A percentile compares a stretch with the other conserved stretches of the same genome.
These are phyloP conservation scores for Crocuta crocuta DNA, from an alignment of 2,113 vertebrate species.

Conservation along the genomic window DNA sequence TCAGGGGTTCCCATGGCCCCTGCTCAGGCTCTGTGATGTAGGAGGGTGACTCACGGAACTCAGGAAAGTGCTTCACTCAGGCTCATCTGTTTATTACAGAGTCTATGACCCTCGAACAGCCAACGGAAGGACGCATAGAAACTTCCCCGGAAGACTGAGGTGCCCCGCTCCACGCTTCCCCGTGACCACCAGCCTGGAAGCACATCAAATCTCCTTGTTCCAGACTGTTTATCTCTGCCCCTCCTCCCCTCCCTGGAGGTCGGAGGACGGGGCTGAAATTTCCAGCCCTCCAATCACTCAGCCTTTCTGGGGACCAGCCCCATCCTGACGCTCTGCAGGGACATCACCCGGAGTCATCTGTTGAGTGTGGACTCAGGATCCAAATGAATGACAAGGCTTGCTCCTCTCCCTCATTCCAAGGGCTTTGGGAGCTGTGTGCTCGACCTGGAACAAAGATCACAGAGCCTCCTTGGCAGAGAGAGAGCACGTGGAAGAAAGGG, in stretches of 20 bases:
- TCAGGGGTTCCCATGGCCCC: not conserved
- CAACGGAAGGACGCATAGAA: not conserved
- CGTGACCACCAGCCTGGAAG: accelerated
- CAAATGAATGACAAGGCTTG: accelerated
- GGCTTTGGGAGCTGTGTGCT: not conserved
- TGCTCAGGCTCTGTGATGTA: no score
- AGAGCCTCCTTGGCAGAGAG: not conserved
- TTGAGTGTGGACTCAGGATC: not conserved
- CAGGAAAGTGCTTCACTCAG: no score
- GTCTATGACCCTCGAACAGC: not conserved
- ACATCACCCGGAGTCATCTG: no score
- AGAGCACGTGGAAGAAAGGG: no score
- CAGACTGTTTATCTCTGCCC: not conserved
- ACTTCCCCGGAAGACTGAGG: not conserved
- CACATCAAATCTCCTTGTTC: not conserved
- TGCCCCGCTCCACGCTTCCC: not conserved
- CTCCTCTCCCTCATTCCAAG: no score
- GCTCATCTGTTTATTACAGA: not conserved
- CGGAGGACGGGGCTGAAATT: not conserved
- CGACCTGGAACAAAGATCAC: not conserved
- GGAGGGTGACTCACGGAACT: not conserved
- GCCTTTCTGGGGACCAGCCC: not conserved
- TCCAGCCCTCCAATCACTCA: not conserved
- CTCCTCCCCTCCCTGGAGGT: not conserved
- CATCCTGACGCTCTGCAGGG: not conserved